These are phyloP conservation scores for Coilia nasus DNA, from an alignment of 2,797 vertebrate species.

Conservation along the genomic window DNA sequence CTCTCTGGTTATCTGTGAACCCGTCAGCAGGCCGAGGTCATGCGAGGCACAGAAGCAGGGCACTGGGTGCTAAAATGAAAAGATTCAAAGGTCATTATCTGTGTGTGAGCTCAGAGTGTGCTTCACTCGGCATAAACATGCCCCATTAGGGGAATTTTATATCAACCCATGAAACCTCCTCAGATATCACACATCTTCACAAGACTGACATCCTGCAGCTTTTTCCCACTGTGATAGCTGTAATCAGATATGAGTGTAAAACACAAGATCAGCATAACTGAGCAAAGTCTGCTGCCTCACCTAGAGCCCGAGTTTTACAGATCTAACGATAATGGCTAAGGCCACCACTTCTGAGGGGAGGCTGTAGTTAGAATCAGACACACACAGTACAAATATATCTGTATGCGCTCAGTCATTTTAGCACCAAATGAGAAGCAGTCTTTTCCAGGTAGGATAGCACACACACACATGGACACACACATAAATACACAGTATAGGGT, in stretches of 20 bases:
- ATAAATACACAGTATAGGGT: background rate
- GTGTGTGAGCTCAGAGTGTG: background rate
- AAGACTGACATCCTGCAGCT: background rate
- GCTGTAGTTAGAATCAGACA: background rate
- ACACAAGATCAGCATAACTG: background rate
- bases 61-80: background rate
- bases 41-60: background rate
- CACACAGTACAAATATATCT: background rate
- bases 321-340: background rate
- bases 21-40: background rate
- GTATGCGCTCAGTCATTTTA: no score
- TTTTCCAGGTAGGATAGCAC: no score
- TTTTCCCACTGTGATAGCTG: background rate
- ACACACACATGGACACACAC: background rate
- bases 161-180: background rate
- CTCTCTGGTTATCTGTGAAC: background rate
- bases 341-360: background rate
- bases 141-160: background rate
- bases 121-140: background rate
- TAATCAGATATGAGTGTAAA: background rate
- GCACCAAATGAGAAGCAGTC: no score
- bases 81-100: background rate
- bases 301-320: background rate
- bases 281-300: background rate
- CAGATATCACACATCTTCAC: background rate